Base-by-base conservation (phyloP, 2,888 invertebrate genomes). In the Lomographa bimaculata region DNA sequence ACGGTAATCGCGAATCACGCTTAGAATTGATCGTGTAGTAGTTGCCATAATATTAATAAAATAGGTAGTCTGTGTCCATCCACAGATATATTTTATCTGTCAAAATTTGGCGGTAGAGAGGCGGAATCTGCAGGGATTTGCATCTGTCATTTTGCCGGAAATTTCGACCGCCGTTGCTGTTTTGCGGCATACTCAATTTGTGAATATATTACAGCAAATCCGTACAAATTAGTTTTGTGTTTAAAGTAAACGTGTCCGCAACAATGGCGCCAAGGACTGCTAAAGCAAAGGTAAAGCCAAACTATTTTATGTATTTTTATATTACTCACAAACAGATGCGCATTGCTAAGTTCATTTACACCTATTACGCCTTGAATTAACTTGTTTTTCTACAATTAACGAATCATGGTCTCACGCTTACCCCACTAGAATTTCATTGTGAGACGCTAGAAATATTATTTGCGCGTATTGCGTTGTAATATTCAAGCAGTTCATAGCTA, bases 81-180 rank as follows among this genome's bases (percentile, higher is more conserved):
- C n/a, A n/a, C n/a, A n/a, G n/a, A n/a, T n/a, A n/a, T n/a, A n/a
- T n/a, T n/a, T n/a, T n/a, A n/a, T n/a, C n/a, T n/a, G n/a, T n/a
- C n/a, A 50, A 60, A 64, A 76, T 72, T 78, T 81, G 77, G 75
- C 79, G 79, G 75, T 74, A 74, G 61, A 60, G 60, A n/a, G n/a
- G n/a, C n/a, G n/a, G n/a, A n/a, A n/a, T n/a, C n/a, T n/a, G 58
- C 60, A 14, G 3, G 14, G 49, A 50, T 39, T 35, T 46, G 29
- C 49, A 61, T 60, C 77, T 79, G 82, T 85, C 83, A 83, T 64
- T 75, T 79, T 64, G 71, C 83, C 81, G 82, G 83, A 79, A 82
- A 80, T 66, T 77, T 79, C 71, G 67, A 64, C 67, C 64, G 64
- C 64, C 61, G 14, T 14, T 14, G 4, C 14, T 14, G n/a, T n/a